Evolutionary conservation across 2,888 invertebrate genomes (phyloP), one percentile per base, ranked within the genome.

Genomic region (Netelia melanura): DNA sequence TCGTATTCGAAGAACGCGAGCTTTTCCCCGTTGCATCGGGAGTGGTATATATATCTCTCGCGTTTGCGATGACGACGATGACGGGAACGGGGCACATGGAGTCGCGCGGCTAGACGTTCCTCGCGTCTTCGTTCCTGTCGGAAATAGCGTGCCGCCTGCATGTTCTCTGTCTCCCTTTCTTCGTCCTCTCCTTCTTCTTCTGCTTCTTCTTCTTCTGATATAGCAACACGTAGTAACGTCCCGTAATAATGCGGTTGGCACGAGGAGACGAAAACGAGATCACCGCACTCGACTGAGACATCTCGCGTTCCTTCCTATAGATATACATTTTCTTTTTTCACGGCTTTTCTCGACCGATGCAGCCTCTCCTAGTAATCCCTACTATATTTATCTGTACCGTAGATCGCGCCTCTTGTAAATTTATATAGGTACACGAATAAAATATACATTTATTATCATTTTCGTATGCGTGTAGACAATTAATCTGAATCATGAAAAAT

Each of bases 131-230:
- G 17, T 80, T 75, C 84, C 72, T 30, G 67, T 61, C 84, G 84
- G 76, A 84, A 81, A 84, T 84, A 84, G 81, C 76, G 76, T 62
- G n/a, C 62, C 43, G 43, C 62, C 74, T 44, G 65, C 38, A 52
- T n/a, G 52, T 11, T 52, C n/a, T 52, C 52, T 30, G 5, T 30
- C 30, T 30, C 30, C 3, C 30, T 30, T 5, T 30, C 30, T 30
- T 5, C 5, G 5, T 30, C 30, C 30, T 30, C 3, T 30, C 5
- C 6, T 1, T 38, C 38, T 6, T 6, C 6, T 6, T 38, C 38
- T 38, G 0, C 9, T 21, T 38, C 48, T 64, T 56, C 43, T 62
- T 62, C 54, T 44, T 38, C 17, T 56, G 21, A 3, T 64, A 56
- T 38, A 54, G 70, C 30, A 70, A 64, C 48, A 75, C 64, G n/a